Conservation (phyloP, 2,888 invertebrate genomes). For the Lysandra bellargus region DNA sequence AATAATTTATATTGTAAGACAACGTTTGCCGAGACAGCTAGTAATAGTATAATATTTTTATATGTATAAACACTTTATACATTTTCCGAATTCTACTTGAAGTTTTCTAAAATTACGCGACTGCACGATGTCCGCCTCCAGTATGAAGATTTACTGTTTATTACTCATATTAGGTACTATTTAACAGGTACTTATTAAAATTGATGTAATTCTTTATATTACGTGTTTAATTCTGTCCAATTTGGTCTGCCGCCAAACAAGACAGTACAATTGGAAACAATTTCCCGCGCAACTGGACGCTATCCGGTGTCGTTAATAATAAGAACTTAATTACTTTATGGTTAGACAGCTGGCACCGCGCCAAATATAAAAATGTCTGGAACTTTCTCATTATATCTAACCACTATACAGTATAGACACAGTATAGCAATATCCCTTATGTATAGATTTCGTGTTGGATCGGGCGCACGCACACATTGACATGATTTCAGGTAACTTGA, state of each 20-base stretch:
- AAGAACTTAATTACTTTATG: conserved; percentile 33
- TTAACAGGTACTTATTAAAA: neutral
- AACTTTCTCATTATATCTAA: neutral
- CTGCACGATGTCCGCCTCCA: too few relatives aligned
- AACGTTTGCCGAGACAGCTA: too few relatives aligned
- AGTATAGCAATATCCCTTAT: too few relatives aligned
- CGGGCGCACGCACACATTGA: neutral
- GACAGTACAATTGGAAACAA: conserved; percentile 31
- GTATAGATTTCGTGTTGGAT: neutral
- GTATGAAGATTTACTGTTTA: too few relatives aligned
- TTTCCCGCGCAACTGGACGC: conserved; percentile 32
- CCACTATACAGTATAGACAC: neutral
- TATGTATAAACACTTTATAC: too few relatives aligned
- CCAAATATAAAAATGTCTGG: conserved; percentile 32
- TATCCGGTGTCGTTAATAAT: conserved; percentile 32
- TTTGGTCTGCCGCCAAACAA: conserved; percentile 32
- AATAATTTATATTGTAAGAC: too few relatives aligned
- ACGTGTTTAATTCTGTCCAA: conserved; percentile 20
- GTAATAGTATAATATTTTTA: too few relatives aligned
- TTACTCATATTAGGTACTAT: neutral
- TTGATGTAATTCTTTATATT: too few relatives aligned
- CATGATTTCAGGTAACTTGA: neutral
- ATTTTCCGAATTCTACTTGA: too few relatives aligned
- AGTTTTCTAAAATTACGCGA: too few relatives aligned
- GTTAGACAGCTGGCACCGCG: conserved; percentile 27